Evolutionary conservation across 2,113 vertebrate genomes (phyloP).

Genomic region (Ochotona princeps): DNA sequence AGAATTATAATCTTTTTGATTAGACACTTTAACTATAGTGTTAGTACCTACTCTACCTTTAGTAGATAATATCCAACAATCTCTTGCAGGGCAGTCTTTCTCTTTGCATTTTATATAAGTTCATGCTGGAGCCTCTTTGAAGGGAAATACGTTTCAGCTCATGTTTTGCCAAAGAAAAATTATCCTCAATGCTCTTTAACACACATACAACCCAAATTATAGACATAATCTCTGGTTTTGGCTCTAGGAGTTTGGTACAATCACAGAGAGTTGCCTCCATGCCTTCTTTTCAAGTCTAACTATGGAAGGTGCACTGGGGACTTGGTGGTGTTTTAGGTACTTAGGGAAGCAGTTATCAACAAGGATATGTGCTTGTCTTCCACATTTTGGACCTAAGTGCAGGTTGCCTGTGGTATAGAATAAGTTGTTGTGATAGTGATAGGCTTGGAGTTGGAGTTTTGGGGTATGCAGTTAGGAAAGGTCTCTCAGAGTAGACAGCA

Average conservation of each 20-base stretch:
- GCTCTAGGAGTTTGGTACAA: background rate
- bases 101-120: background rate
- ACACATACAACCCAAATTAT: background rate
- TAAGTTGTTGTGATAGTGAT: background rate
- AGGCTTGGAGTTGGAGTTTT: background rate
- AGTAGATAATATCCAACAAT: background rate
- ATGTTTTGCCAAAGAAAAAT: background rate
- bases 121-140: background rate
- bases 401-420: background rate
- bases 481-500: background rate
- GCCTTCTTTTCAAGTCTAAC: background rate
- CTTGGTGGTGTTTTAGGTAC: background rate
- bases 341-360: background rate
- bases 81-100: background rate
- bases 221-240: conserved; percentile 2
- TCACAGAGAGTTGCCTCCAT: background rate
- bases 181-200: background rate
- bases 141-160: background rate
- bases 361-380: background rate
- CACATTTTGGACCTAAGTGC: background rate
- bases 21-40: background rate
- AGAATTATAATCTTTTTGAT: background rate
- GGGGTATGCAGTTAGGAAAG: background rate
- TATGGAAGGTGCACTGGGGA: background rate
- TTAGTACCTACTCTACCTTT: background rate